These are phyloP conservation scores for Actinopyga echinites DNA, from an alignment of 53 echinoderm and acorn worm genomes.

Conservation along the genomic window DNA sequence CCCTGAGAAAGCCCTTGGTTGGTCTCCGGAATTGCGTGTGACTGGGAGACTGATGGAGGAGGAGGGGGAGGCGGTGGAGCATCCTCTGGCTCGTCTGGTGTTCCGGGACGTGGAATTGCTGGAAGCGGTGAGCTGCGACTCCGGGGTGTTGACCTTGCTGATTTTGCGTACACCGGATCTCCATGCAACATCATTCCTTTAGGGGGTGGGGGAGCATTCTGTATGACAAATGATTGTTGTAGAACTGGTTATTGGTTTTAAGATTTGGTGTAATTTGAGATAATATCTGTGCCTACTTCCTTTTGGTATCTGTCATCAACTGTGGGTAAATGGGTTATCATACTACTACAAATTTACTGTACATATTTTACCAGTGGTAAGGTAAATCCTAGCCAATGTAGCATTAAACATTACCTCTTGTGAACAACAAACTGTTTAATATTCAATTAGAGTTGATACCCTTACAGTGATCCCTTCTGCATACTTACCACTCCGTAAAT, in stretches of 20 bases:
- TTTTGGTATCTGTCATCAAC: too few relatives aligned
- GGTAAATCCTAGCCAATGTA: too few relatives aligned
- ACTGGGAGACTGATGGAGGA: constrained; percentile 11
- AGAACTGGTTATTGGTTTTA: neutral
- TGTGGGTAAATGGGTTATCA: too few relatives aligned
- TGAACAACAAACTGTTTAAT: too few relatives aligned
- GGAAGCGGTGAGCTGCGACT: constrained; percentile 17
- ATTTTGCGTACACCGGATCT: constrained; percentile 23
- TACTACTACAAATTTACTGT: too few relatives aligned
- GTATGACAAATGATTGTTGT: neutral
- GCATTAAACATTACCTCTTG: too few relatives aligned
- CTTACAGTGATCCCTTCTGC: too few relatives aligned
- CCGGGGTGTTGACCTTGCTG: constrained; percentile 28
- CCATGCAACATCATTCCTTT: neutral
- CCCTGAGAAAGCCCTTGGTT: constrained; percentile 26
- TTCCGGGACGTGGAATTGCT: constrained; percentile 20
- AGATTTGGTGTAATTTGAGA: too few relatives aligned
- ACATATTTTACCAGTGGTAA: too few relatives aligned
- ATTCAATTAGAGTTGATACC: too few relatives aligned
- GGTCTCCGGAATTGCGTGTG: constrained; percentile 7
- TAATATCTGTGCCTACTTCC: too few relatives aligned
- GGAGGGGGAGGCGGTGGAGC: constrained; percentile 19
- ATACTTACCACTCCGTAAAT: too few relatives aligned
- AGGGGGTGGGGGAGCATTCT: constrained; percentile 42
- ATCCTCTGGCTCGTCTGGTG: neutral